Conservation (phyloP, 2,888 invertebrate species). For the Drosophila mimica region DNA sequence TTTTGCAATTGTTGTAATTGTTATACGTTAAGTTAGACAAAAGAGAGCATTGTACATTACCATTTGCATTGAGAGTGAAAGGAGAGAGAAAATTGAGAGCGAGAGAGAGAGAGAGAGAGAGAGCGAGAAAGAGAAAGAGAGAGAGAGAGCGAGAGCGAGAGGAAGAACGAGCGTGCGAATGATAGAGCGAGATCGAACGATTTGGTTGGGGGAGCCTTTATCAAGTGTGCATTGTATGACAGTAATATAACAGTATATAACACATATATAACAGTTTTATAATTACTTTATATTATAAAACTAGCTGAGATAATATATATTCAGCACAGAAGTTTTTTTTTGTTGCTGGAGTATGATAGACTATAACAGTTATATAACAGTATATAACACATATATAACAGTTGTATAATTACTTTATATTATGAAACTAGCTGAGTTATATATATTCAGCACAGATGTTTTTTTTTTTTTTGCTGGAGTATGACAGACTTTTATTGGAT, state of each 20-base stretch:
- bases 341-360: no score
- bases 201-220: constrained; percentile 13
- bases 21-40: constrained; percentile 41
- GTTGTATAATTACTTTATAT: constrained; percentile 1
- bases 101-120: background rate
- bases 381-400: constrained; percentile 4
- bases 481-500: background rate
- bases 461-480: no score
- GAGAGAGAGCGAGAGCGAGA: background rate
- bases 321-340: background rate
- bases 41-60: constrained; percentile 58
- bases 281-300: no score
- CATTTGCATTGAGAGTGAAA: constrained; percentile 36
- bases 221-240: constrained; percentile 14
- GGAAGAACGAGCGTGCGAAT: constrained; percentile 13
- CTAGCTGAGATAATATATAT: no score
- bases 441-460: background rate
- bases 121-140: background rate
- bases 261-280: background rate
- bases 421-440: no score
- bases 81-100: background rate
- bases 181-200: constrained; percentile 22
- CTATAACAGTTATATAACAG: background rate
- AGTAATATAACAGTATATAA: constrained; percentile 15
- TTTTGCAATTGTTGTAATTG: constrained; percentile 20